These are phyloP conservation scores for Halesus radiatus DNA, from an alignment of 1,140 invertebrate species.

Conservation along the genomic window DNA sequence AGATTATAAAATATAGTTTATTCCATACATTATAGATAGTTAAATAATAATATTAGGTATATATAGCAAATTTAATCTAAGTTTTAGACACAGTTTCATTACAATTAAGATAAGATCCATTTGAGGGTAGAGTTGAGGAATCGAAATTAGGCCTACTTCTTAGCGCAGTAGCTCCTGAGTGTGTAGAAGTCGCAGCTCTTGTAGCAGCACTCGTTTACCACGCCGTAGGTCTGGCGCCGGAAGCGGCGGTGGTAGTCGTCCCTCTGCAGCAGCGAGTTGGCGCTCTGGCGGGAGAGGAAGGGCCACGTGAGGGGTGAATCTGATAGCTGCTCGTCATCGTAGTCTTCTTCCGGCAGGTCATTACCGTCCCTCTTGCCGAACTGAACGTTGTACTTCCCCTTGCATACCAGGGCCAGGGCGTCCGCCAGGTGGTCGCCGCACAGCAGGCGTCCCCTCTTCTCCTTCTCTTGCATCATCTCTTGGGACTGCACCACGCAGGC, in stretches of 20 bases:
- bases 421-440: neutral
- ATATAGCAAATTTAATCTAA: no score
- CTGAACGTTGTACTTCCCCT: no score
- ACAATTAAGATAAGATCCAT: no score
- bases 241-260: neutral
- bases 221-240: neutral
- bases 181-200: neutral
- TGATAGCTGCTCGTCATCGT: conserved; percentile 40
- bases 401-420: no score
- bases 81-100: no score
- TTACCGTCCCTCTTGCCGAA: neutral
- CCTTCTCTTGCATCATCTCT: neutral
- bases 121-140: no score
- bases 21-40: no score
- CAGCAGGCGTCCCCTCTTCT: neutral
- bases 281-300: conserved; percentile 36
- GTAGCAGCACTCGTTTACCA: conserved; percentile 6
- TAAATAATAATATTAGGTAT: no score
- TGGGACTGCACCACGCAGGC: conserved; percentile 4
- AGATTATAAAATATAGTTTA: no score
- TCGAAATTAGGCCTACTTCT: no score
- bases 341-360: conserved; percentile 21
- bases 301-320: conserved; percentile 31
- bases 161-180: conserved; percentile 30
- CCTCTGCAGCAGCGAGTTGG: conserved; percentile 38